Base-by-base conservation (phyloP, 2,888 invertebrate genomes). In the Ochropleura plecta region DNA sequence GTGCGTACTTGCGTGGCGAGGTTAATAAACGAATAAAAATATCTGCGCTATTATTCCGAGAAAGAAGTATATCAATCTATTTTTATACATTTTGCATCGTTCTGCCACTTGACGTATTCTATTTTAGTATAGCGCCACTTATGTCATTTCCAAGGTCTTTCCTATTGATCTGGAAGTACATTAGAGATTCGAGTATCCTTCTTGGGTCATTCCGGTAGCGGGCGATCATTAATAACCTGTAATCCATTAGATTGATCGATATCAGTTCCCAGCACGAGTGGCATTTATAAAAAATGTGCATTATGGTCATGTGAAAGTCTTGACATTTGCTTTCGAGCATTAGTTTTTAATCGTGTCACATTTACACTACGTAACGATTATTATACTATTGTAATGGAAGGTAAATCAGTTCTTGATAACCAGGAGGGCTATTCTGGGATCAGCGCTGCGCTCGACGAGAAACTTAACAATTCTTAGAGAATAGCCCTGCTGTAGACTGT, bases 211-310 rank as follows among this genome's bases (percentile, higher is more conserved):
- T 81, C n/a, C 76, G 73, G 88, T 80, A 84, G 86, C 76, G 57
- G 70, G 55, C 49, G 66, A 81, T 86, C 82, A 87, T 90, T 89
- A 87, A 86, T 86, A 90, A 86, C 71, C 71, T 79, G 78, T 73
- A 83, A 82, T 86, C 86, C 85, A 88, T 88, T 86, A 88, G 87
- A 83, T 77, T 84, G 89, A 90, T 90, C 81, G 78, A 78, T 90
- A 90, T 88, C 88, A 76, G 77, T 51, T 76, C 76, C 57, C 55
- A 85, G 77, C 81, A 51, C 73, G 65, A 81, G 69, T 81, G 85
- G 63, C 83, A 86, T 88, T 88, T 81, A 86, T 82, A 81, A 84
- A 81, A 80, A 81, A 73, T 76, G 79, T 79, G 66, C 83, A 70
- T 72, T 81, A 83, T 79, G 76, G 62, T 69, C 80, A 76, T 90